Conservation (phyloP, 2,888 invertebrate species). For the Cryptus viduatorius region DNA sequence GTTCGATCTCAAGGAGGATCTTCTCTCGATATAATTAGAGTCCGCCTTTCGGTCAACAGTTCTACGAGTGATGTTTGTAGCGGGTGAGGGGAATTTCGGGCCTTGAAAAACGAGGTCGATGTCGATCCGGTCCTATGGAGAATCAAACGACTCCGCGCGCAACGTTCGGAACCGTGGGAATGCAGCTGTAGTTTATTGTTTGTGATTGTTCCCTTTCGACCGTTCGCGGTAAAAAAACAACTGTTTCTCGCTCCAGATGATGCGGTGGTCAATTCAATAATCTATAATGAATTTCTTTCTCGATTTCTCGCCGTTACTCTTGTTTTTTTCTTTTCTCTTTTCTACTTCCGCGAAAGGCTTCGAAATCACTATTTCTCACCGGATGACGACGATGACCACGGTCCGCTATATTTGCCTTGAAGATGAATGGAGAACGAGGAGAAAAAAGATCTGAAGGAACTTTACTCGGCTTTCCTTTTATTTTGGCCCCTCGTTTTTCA, state of each 20-base stretch:
- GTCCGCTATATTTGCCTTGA: background rate
- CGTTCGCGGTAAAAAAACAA: background rate
- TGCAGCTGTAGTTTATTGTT: slow-evolving; percentile 30
- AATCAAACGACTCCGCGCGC: slow-evolving; percentile 5
- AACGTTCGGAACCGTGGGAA: slow-evolving; percentile 44
- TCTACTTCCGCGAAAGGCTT: background rate
- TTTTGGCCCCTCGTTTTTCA: background rate
- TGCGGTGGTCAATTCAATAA: background rate
- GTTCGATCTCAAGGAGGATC: background rate
- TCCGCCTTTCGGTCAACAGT: background rate
- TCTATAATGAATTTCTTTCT: slow-evolving; percentile 45
- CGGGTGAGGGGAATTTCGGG: slow-evolving; percentile 9
- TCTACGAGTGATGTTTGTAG: background rate
- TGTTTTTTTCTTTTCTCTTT: background rate
- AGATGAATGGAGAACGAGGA: slow-evolving; percentile 22
- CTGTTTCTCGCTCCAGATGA: slow-evolving; percentile 11
- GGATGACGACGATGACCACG: slow-evolving; percentile 40
- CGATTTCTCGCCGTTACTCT: background rate
- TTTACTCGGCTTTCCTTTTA: slow-evolving; percentile 8
- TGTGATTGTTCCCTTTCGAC: slow-evolving; percentile 25
- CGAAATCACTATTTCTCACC: slow-evolving; percentile 12
- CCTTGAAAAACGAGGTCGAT: background rate
- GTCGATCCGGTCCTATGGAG: background rate
- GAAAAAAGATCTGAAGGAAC: slow-evolving; percentile 18
- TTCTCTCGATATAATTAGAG: slow-evolving; percentile 11